Evolutionary conservation across 2,113 vertebrate genomes (phyloP), one percentile per base, ranked within the genome.

Genomic region (Oxygymnocypris stewartii): DNA sequence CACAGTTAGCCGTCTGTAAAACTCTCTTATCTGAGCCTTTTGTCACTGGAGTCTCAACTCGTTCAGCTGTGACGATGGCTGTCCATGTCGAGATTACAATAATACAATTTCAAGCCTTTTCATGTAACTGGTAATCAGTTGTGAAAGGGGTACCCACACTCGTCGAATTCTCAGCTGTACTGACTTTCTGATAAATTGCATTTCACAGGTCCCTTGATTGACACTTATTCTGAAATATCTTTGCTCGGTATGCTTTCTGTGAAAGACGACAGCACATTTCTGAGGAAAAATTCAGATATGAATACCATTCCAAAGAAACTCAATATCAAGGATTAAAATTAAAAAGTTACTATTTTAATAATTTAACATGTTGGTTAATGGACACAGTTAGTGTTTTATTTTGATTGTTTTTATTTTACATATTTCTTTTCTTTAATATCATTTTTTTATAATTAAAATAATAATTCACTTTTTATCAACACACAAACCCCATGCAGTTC

Each of bases 1-100:
- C 81, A 79, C 65, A 69, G 44, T 63, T 78, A 77, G 44, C 59
- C 16, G 31, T 80, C 13, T 57, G 76, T 67, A 67, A 47, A 59
- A 14, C 49, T 84, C 44, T 88, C 83, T 90, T 84, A 88, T 90
- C 85, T 87, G 40, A 10, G 25, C 10, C 69, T 51, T 88, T 85
- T 90, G 78, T 83, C 87, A 85, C 79, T 69, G 79, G 85, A 76
- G 88, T 85, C 78, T 85, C 74, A 88, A 84, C 77, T 85, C 59
- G 23, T 79, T 89, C 85, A 87, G 65, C 81, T 83, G 85, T 87
- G 18, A 57, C 10, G 1, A 71, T 73, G 87, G 82, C 73, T 87
- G 76, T 85, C 89, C 80, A 84, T 89, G 88, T 78, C 40, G 12
- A 71, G 90, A 91, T 91, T 91, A 89, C 86, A 80, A 47, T 86